Conservation (phyloP, 2,797 vertebrate species). For the Potorous gilbertii region DNA sequence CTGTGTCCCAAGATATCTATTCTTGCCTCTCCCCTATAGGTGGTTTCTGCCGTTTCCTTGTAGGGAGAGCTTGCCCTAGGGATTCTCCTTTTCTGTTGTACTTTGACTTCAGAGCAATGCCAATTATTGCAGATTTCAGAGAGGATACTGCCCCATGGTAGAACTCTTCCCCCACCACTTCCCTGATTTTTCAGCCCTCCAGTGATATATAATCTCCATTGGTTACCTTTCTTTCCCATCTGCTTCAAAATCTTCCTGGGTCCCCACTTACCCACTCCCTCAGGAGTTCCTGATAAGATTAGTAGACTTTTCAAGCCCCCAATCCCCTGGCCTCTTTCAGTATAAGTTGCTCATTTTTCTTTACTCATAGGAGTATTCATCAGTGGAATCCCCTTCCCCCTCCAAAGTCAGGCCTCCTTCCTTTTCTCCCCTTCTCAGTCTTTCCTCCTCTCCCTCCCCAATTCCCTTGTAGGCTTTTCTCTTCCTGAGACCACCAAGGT, state of each 20-base stretch:
- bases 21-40: neutral
- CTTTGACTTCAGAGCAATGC: neutral
- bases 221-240: neutral
- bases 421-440: neutral
- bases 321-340: neutral
- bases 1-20: neutral
- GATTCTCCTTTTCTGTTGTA: neutral
- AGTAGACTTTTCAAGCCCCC: neutral
- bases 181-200: neutral
- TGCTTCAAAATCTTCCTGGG: neutral
- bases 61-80: neutral
- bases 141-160: neutral
- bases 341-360: neutral
- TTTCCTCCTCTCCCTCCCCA: neutral
- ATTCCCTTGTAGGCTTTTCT: neutral
- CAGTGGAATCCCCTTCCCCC: neutral
- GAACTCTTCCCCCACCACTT: neutral
- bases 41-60: neutral
- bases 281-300: neutral
- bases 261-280: neutral
- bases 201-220: neutral
- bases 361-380: neutral
- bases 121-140: neutral
- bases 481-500: neutral
- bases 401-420: neutral